Evolutionary conservation across 2,888 invertebrate species (phyloP), one percentile per base, ranked within the genome.

Genomic region (Phyllotreta striolata): DNA sequence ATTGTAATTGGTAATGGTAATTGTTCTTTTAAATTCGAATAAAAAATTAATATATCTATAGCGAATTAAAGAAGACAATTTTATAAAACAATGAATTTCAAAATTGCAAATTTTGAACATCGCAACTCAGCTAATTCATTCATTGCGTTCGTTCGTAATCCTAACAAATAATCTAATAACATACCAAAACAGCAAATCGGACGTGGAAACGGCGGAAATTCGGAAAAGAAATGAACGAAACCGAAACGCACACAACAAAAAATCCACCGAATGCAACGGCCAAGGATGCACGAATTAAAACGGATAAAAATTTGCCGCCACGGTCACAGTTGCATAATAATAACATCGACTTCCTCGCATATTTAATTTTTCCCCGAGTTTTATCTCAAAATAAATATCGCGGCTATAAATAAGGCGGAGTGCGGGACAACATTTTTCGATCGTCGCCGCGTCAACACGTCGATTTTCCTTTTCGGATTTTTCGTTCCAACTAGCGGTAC

Each of bases 361-460:
- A 52, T 61, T 56, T 46, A 58, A 55, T 65, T 64, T 56, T 35
- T 56, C 47, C 39, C 47, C 38, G 55, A 38, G 47, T 65, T 24
- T n/a, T 62, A 62, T 65, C 65, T 58, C 38, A 55, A 66, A 66
- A 66, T 65, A 65, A 58, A 66, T 46, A 66, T 14, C 38, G 49
- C 44, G 43, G 49, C 59, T 66, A 66, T 55, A 63, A 66, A 66
- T 66, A 66, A 56, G 39, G 49, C 35, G 38, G 47, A 8, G 13
- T 9, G 43, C 55, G 51, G 47, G 35, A 49, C 35, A 9, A 10
- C 37, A 35, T 35, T 12, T n/a, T 8, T n/a, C 10, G 37, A 47
- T 5, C 13, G 8, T 8, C 8, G 13, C 37, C 58, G 58, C 24
- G 40, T 44, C 9, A 4, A n/a, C 14, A 13, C 14, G 14, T 34